Base-by-base conservation (phyloP, 2,797 vertebrate species). In the Heteromormyrus szaboi region DNA sequence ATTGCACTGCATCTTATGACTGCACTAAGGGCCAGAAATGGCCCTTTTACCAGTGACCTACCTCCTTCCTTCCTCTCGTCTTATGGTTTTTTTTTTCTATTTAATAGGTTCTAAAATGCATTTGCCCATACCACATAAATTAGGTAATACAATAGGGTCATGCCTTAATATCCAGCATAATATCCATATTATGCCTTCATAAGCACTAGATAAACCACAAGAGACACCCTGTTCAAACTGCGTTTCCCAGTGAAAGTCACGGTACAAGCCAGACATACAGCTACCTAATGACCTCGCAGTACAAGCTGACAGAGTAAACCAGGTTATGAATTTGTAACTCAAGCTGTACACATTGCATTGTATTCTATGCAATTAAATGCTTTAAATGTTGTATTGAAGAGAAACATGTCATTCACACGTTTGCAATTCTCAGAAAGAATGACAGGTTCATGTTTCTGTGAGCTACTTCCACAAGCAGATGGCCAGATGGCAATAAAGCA, bases 391-490 rank as follows among this genome's bases (percentile, higher is more conserved):
- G n/a, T 14, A 84, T 41, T 84, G 81, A 25, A 51, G n/a, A 29
- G 81, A 51, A 48, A 9, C 41, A 29, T 29, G 81, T 84, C 81
- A 50, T 51, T 46, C 19, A 46, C 81, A 84, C 46, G n/a, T 86
- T 72, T 46, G 41, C 33, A 19, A n/a, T 86, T 29, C 44, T 62
- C 83, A 86, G 72, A 87, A 79, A 51, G 41, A 87, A 41, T 25
- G 33, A 14, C 29, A 51, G 81, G 44, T 89, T 91, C 90, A 89
- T 90, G 90, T 90, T 48, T 29, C 89, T 29, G n/a, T 44, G 48
- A 89, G 91, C 91, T 91, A 92, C 89, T 90, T 94, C 93, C 93
- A 94, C 94, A 94, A 93, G 92, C 89, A 93, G 91, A 93, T 92
- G 93, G 94, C 41, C 72, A 79, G 72, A 44, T 79, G 72, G 37